Base-by-base conservation (phyloP, 2,113 vertebrate species). In the Propithecus coquereli region DNA sequence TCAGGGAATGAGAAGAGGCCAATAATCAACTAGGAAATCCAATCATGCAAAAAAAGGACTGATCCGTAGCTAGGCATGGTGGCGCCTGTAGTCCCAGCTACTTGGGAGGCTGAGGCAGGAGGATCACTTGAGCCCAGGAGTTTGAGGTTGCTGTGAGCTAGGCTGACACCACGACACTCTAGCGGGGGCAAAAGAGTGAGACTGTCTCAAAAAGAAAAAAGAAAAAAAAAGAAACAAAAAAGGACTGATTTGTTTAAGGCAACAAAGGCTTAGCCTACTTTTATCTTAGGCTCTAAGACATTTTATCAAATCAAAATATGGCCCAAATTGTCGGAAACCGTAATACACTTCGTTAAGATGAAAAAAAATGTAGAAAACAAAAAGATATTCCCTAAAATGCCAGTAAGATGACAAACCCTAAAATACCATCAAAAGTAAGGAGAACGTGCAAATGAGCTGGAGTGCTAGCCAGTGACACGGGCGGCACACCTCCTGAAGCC, bases 401-500 rank as follows among this genome's bases (percentile, higher is more conserved):
- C 47, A 74, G 40, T 61, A 81, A 17, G 47, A 37, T 0, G 0
- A 14, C 22, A 54, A 30, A 37, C 14, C 54, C 13, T 59, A 52
- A 76, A 87, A 20, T 2, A 30, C 43, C 37, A 63, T 16, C 73
- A 54, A n/a, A 52, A 22, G 14, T 18, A 76, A 32, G 40, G n/a
- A 76, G 68, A 27, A 4, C 0, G 5, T 0, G 30, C 25, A 6
- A 2, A 6, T 0, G 6, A 4, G 12, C 40, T 2, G 8, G 30
- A 22, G 43, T 2, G 8, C 8, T 63, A 30, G 25, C 16, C 5
- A 54, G 52, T 1, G 17, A 54, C 17, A 54, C 52, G 17, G 18
- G 98, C 98, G 99, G 99, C 99, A 98, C 99, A 98, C 98, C n/a
- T n/a, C 99, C 99, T 97, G 98, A 97, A 98, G 98, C 99, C 99